Base-by-base conservation (phyloP, 2,797 vertebrate genomes). In the Galago senegalensis region DNA sequence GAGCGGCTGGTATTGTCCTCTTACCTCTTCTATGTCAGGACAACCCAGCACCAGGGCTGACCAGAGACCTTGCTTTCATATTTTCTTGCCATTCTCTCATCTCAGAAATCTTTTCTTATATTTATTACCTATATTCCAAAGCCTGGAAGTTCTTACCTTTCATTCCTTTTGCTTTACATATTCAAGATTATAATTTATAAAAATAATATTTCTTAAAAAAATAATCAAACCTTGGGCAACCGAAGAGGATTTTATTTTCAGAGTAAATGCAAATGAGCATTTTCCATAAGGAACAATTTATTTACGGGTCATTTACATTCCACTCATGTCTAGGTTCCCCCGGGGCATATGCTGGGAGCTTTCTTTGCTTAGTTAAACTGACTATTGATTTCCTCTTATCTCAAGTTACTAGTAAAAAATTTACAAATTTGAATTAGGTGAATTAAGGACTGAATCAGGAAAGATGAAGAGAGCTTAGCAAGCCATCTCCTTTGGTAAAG, bases 161-260 rank as follows among this genome's bases (percentile, higher is more conserved):
- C 5, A 3, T 46, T n/a, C 17, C 23, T 82, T 93, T 87, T 81
- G 10, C 87, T 87, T 92, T 58, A 69, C 29, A 89, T 61, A 53
- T 75, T 83, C 27, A 87, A 86, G 82, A 80, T 89, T 7, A 56
- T 70, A 43, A 60, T 80, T 27, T 77, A 73, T 31, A 95, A 85
- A 56, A 31, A 53, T 11, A 46, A n/a, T 2, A 56, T 56, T 79
- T 79, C 11, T 79, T 11, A 31, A 58, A 67, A 65, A 9, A 56
- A 23, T 43, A 12, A 60, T n/a, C 43, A 37, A 83, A 65, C 10
- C 12, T 86, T 20, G 82, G 18, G 49, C 27, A 79, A 76, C 7
- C 61, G 9, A 93, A 61, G 13, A 85, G 1, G n/a, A 88, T 43
- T 69, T 63, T 85, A 31, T 58, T 86, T 34, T 94, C 87, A 18